Percentiles rank a stretch among this genome's conserved stretches.
Conservation (phyloP, 2,797 vertebrate genomes). For the Pampus argenteus region DNA sequence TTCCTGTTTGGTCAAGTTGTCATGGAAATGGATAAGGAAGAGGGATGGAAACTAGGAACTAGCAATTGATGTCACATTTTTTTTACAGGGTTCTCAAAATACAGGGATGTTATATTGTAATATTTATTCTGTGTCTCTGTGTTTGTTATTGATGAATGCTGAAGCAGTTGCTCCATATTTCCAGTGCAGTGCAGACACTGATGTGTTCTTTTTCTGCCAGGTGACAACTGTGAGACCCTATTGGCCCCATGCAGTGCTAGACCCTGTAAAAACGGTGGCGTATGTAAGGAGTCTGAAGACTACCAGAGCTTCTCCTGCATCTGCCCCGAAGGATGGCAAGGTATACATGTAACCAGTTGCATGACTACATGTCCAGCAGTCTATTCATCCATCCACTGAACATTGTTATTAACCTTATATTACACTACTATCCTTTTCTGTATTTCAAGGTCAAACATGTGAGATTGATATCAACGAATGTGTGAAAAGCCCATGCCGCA, state of each 20-base stretch:
- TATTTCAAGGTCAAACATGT: slow-evolving; percentile 90
- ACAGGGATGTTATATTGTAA: no score
- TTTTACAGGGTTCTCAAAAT: background rate
- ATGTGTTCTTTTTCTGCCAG: slow-evolving; percentile 72
- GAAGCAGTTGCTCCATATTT: background rate
- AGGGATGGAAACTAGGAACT: slow-evolving; percentile 83
- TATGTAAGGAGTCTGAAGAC: slow-evolving; percentile 92
- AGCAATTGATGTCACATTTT: slow-evolving; percentile 15
- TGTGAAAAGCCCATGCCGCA: slow-evolving; percentile 91
- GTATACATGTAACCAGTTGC: slow-evolving; percentile 71
- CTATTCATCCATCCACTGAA: background rate
- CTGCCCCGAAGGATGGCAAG: slow-evolving; percentile 97
- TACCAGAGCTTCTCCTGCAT: slow-evolving; percentile 95
- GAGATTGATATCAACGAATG: slow-evolving; percentile 95
- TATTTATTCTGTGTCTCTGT: background rate
- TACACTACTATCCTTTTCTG: background rate
- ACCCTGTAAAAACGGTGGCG: slow-evolving; percentile 93
- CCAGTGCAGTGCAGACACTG: slow-evolving; percentile 11
- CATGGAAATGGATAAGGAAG: slow-evolving; percentile 89
- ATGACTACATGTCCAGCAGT: background rate
- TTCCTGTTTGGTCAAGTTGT: slow-evolving; percentile 89
- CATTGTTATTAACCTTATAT: background rate
- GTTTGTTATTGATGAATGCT: slow-evolving; percentile 4
- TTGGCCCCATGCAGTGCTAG: slow-evolving; percentile 91
- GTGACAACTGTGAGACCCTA: slow-evolving; percentile 91